These are phyloP conservation scores for Dicranocentrus wangi DNA, from an alignment of 2,888 invertebrate genomes.

Conservation along the genomic window DNA sequence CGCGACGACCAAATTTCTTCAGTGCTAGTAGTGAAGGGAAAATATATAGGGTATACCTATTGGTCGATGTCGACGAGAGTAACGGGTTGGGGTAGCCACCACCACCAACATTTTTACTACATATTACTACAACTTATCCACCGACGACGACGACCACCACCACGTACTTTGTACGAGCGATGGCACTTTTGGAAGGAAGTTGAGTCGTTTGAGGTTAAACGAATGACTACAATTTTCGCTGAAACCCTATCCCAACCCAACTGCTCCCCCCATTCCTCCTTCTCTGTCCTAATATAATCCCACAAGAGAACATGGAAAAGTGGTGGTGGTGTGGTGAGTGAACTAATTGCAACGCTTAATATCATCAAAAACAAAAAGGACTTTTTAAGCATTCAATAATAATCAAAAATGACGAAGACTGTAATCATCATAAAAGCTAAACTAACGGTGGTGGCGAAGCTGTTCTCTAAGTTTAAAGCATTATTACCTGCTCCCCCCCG, in stretches of 20 bases:
- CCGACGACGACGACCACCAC: too few species aligned
- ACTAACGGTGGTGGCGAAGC: constrained; percentile 18
- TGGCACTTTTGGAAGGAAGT: constrained; percentile 1
- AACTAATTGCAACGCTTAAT: constrained; percentile 30
- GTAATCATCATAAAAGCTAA: constrained; percentile 20
- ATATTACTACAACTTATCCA: too few species aligned
- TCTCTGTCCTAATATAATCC: too few species aligned
- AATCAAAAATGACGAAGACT: constrained; percentile 20
- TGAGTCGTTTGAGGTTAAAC: neutral
- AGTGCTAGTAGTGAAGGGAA: constrained; percentile 39
- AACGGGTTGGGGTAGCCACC: too few species aligned
- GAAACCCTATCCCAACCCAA: neutral
- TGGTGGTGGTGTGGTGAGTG: constrained; percentile 22
- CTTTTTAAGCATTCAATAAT: constrained; percentile 14
- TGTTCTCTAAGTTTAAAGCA: constrained; percentile 24
- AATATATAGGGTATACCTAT: neutral
- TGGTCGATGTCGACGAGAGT: too few species aligned
- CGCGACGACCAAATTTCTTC: neutral
- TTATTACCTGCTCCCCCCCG: constrained; percentile 15
- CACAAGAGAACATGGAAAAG: constrained; percentile 15
- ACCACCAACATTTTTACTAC: too few species aligned
- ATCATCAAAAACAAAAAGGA: constrained; percentile 9
- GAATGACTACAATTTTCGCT: constrained; percentile 3
- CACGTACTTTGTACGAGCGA: too few species aligned
- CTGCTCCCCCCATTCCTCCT: too few species aligned